These are phyloP conservation scores for Arenicola marina DNA, from an alignment of 2,888 invertebrate species.

Conservation along the genomic window DNA sequence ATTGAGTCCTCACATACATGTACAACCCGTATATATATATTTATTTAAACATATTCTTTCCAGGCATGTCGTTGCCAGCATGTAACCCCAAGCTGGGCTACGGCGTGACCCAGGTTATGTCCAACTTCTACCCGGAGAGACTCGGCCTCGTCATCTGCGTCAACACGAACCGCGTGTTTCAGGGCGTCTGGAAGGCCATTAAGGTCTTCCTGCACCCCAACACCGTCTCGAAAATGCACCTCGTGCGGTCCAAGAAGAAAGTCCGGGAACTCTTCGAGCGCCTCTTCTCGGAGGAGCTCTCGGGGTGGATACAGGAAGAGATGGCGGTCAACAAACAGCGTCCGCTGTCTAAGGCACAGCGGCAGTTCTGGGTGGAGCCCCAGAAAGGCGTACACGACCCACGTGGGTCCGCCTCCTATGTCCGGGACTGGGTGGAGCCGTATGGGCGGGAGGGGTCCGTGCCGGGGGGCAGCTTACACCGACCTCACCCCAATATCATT, in stretches of 20 bases:
- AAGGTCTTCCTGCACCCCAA: slow-evolving; percentile 51
- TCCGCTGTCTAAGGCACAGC: slow-evolving; percentile 43
- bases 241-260: slow-evolving; percentile 48
- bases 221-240: slow-evolving; percentile 50
- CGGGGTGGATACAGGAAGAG: slow-evolving; percentile 51
- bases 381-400: slow-evolving; percentile 46
- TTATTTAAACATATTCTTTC: slow-evolving; percentile 14
- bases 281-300: slow-evolving; percentile 48
- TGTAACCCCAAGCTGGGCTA: slow-evolving; percentile 57
- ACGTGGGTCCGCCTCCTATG: slow-evolving; percentile 49
- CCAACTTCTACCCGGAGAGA: slow-evolving; percentile 58
- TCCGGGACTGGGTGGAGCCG: slow-evolving; percentile 41
- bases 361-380: slow-evolving; percentile 52
- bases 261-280: slow-evolving; percentile 42
- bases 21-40: too few relatives aligned
- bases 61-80: slow-evolving; percentile 53
- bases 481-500: slow-evolving; percentile 54
- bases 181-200: slow-evolving; percentile 56
- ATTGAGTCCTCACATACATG: too few relatives aligned
- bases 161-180: slow-evolving; percentile 55
- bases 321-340: slow-evolving; percentile 48
- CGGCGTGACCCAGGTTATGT: slow-evolving; percentile 47
- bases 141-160: slow-evolving; percentile 54
- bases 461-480: slow-evolving; percentile 28
- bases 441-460: slow-evolving; percentile 15